phyloP scores from a whole-genome alignment of 2,888 invertebrate genomes.

The Lochmaea crataegi region DNA sequence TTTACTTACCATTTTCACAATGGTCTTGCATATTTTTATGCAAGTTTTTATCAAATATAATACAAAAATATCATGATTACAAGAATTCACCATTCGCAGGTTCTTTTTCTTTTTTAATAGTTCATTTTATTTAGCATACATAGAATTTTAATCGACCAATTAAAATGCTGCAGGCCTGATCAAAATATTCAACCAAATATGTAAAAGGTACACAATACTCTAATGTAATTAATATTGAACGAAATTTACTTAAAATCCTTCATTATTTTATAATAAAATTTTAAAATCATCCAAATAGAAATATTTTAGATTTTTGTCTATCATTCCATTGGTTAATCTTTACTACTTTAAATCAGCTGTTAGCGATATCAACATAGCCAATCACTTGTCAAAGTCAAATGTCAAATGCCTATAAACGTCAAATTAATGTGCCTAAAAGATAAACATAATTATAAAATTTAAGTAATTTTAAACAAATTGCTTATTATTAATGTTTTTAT shows the following conservation, averaged over 20 bases:
- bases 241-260: background rate
- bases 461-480: too few species aligned
- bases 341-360: background rate
- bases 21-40: conserved; percentile 30
- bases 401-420: background rate
- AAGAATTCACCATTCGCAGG: conserved; percentile 2
- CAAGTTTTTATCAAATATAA: conserved; percentile 21
- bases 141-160: background rate
- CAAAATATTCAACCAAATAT: too few species aligned
- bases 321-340: background rate
- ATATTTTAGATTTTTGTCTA: background rate
- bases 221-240: too few species aligned
- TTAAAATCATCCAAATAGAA: background rate
- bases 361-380: background rate
- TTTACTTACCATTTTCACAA: conserved; percentile 29
- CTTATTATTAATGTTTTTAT: conserved; percentile 9
- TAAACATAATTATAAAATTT: conserved; percentile 11
- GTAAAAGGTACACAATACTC: too few species aligned
- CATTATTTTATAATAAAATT: background rate
- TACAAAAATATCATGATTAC: conserved; percentile 18
- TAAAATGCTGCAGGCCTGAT: background rate
- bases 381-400: background rate
- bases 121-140: conserved; percentile 5
- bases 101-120: background rate
- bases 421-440: background rate